Percentiles rank a stretch among this genome's conserved stretches.
These are phyloP conservation scores for Allophyes oxyacanthae DNA, from an alignment of 2,888 invertebrate genomes.

Conservation along the genomic window DNA sequence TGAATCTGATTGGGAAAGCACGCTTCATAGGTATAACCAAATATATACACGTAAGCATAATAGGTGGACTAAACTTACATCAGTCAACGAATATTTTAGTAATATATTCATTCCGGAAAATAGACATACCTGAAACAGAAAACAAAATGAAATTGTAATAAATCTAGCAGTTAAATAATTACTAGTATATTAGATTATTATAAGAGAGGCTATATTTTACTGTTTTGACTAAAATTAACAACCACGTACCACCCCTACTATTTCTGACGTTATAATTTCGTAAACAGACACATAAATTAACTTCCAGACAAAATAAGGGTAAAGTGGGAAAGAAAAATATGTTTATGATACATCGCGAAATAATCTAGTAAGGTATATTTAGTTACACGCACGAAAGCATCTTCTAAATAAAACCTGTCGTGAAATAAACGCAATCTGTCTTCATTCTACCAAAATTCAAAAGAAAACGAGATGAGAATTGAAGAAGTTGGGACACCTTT, in stretches of 20 bases:
- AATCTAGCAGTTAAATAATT: conserved; percentile 23
- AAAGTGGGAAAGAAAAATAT: conserved; percentile 21
- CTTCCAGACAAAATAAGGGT: conserved; percentile 35
- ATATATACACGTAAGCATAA: too few species aligned
- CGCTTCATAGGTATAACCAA: not conserved
- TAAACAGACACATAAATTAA: conserved; percentile 51
- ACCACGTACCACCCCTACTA: conserved; percentile 17
- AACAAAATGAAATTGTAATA: conserved; percentile 41
- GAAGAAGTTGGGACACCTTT: too few species aligned
- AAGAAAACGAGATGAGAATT: not conserved
- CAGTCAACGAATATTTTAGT: too few species aligned
- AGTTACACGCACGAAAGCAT: conserved; percentile 7
- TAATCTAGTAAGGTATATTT: not conserved
- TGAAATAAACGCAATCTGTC: not conserved
- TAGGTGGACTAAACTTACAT: too few species aligned
- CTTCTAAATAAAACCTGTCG: too few species aligned
- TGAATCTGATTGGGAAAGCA: conserved; percentile 11
- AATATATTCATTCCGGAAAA: not conserved
- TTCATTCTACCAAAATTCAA: not conserved
- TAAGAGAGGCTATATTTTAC: conserved; percentile 23
- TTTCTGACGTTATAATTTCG: conserved; percentile 35
- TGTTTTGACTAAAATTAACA: conserved; percentile 41
- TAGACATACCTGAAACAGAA: conserved; percentile 49
- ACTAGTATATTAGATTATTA: conserved; percentile 22
- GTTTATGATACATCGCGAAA: conserved; percentile 31